Percentiles rank a stretch among this genome's conserved stretches.
Conservation (phyloP, 2,888 invertebrate genomes). For the Drosophila aldrichi region DNA sequence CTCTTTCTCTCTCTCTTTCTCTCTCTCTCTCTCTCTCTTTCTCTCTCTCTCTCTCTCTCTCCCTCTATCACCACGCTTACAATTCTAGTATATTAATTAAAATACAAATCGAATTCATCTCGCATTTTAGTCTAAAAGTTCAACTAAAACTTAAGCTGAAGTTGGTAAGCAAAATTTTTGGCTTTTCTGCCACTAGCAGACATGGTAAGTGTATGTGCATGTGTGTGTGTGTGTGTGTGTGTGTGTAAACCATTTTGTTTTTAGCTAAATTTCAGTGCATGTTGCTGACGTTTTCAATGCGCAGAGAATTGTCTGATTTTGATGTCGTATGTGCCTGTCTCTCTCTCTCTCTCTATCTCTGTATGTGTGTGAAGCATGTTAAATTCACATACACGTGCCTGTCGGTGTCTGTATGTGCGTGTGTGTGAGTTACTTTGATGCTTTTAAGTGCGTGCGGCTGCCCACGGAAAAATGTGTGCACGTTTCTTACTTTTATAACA, state of each 20-base stretch:
- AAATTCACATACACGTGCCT: not conserved
- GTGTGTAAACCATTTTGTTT: not conserved
- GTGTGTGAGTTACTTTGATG: conserved; percentile 20
- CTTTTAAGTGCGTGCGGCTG: conserved; percentile 28
- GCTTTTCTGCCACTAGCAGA: conserved; percentile 2
- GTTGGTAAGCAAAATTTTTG: conserved; percentile 2
- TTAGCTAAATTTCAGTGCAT: conserved; percentile 16
- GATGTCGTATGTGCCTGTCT: not conserved
- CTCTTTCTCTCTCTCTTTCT: not conserved
- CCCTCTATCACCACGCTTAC: not conserved
- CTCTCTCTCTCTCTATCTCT: not conserved
- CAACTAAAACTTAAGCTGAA: conserved; percentile 8
- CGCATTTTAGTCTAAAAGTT: not conserved
- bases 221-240: not conserved
- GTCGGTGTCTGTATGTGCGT: not conserved
- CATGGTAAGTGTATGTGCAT: not conserved
- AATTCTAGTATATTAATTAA: not conserved
- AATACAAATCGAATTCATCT: not conserved
- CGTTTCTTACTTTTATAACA: conserved; percentile 26
- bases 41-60: not conserved
- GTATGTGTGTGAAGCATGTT: not conserved
- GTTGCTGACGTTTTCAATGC: conserved; percentile 34
- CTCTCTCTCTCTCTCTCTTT: not conserved
- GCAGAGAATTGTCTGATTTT: conserved; percentile 26
- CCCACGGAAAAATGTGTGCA: conserved; percentile 26